Conservation (phyloP, 2,113 vertebrate species). For the Otus sunia region DNA sequence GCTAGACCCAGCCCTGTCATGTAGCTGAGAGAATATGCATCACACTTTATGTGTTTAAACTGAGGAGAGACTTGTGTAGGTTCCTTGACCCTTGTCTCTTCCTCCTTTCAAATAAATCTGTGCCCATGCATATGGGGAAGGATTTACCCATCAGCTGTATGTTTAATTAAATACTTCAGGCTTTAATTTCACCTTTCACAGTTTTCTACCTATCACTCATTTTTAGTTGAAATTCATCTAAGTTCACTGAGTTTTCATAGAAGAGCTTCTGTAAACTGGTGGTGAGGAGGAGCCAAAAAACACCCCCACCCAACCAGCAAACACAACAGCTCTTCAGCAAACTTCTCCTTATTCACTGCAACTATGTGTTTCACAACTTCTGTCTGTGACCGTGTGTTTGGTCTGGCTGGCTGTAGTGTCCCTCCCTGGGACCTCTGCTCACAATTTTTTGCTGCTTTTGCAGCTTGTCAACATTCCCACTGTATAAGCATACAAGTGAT, state of each 20-base stretch:
- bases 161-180: neutral
- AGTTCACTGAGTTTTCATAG: neutral
- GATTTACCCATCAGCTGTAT: neutral
- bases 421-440: neutral
- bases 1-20: neutral
- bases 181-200: neutral
- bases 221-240: neutral
- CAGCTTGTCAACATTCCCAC: neutral
- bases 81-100: neutral
- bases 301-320: neutral
- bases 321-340: neutral
- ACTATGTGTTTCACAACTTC: neutral
- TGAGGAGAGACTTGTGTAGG: neutral
- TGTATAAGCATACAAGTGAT: neutral
- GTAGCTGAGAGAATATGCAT: neutral
- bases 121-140: neutral
- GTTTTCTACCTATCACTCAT: neutral
- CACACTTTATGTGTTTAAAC: neutral
- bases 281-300: neutral
- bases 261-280: neutral
- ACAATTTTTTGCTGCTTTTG: neutral
- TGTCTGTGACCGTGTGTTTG: neutral
- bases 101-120: neutral
- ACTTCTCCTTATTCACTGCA: neutral
- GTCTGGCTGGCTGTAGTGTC: neutral